Evolutionary conservation across 1,140 invertebrate species (phyloP).

Genomic region (Cyclargus thomasi): DNA sequence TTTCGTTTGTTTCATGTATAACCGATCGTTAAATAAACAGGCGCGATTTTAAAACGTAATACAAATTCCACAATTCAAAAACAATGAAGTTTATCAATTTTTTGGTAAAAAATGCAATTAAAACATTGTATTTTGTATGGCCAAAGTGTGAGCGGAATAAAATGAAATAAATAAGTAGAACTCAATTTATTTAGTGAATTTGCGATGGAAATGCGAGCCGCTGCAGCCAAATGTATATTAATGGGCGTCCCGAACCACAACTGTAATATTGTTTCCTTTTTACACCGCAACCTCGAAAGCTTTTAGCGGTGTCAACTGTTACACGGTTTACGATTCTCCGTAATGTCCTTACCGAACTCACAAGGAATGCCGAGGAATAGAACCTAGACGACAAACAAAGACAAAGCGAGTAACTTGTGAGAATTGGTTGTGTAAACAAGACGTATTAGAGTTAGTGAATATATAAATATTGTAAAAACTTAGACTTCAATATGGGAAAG

Average conservation of each 20-base stretch:
- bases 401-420: too few relatives aligned
- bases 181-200: slow-evolving; percentile 67
- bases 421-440: too few relatives aligned
- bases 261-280: slow-evolving; percentile 69
- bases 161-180: slow-evolving; percentile 56
- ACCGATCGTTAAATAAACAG: too few relatives aligned
- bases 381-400: not conserved
- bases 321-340: slow-evolving; percentile 54
- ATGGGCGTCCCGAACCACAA: slow-evolving; percentile 57
- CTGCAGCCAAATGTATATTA: slow-evolving; percentile 66
- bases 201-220: slow-evolving; percentile 55
- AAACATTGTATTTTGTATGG: slow-evolving; percentile 4
- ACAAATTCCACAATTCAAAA: not conserved
- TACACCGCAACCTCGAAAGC: slow-evolving; percentile 55
- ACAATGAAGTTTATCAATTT: not conserved
- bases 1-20: too few relatives aligned
- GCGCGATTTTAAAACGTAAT: too few relatives aligned
- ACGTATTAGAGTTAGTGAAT: too few relatives aligned
- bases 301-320: slow-evolving; percentile 64
- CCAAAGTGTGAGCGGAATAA: slow-evolving; percentile 26
- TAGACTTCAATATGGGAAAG: too few relatives aligned
- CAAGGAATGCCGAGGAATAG: not conserved
- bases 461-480: too few relatives aligned
- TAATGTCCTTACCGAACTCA: slow-evolving; percentile 44
- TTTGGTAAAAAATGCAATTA: not conserved